Evolutionary conservation across 2,888 invertebrate species (phyloP).

Genomic region (Dilophus febrilis): DNA sequence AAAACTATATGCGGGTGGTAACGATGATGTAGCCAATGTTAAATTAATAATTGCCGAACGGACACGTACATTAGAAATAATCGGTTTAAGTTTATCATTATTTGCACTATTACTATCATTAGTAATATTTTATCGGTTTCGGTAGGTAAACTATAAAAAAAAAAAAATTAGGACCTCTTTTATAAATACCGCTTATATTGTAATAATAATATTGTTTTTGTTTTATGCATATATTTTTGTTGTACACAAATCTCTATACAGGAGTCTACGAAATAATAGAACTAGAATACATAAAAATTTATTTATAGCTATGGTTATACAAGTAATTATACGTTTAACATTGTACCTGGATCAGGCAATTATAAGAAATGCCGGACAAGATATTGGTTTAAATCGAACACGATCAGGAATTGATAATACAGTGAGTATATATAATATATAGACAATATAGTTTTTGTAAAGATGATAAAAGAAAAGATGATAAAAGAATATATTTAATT

Average conservation of each 20-base stretch:
- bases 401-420: constrained; percentile 44
- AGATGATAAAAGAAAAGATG: too few species aligned
- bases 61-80: constrained; percentile 60
- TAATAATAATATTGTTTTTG: too few species aligned
- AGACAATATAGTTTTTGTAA: not conserved
- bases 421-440: constrained; percentile 31
- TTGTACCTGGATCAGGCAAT: constrained; percentile 59
- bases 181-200: not conserved
- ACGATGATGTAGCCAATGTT: constrained; percentile 33
- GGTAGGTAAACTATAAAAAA: constrained; percentile 37
- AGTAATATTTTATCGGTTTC: constrained; percentile 63
- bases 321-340: constrained; percentile 53
- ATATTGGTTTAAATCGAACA: constrained; percentile 18
- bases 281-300: constrained; percentile 75
- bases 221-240: not conserved
- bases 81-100: constrained; percentile 69
- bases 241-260: constrained; percentile 29
- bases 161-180: not conserved
- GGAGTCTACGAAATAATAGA: constrained; percentile 60
- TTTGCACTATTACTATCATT: constrained; percentile 57
- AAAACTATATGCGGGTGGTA: constrained; percentile 39
- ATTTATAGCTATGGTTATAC: constrained; percentile 64
- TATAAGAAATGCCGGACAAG: constrained; percentile 27
- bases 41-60: constrained; percentile 50
- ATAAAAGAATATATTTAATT: not conserved